Evolutionary conservation across 2,797 vertebrate species (phyloP), one percentile per base, ranked within the genome.

Genomic region (Amblyopsis hoosieri): DNA sequence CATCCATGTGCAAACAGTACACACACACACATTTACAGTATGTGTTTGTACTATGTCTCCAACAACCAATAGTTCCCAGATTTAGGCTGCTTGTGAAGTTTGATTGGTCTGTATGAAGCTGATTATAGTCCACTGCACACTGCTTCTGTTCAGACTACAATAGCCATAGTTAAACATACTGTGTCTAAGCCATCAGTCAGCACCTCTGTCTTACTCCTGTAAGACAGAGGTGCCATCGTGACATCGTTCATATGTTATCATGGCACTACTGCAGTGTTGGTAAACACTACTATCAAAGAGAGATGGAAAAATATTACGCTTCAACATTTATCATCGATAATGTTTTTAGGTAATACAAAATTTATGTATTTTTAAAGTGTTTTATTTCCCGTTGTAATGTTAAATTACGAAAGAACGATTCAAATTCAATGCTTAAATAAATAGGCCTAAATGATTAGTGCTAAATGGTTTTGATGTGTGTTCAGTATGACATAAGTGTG

Each of bases 71-170:
- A 58, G 64, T 60, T 56, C 67, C 37, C 55, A 64, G 46, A 68
- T 71, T 60, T 56, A 60, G 63, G 54, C 69, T 55, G 15, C 48
- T 45, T 15, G 51, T 60, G 66, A 31, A 52, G 70, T 62, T 56
- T 13, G 29, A 57, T 57, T 69, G 33, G 59, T 67, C 48, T 57
- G 57, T 68, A 71, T 68, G 64, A 33, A 69, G 79, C 72, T 65
- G 78, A 86, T 87, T 84, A 84, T 65, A 83, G 75, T 69, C 71
- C 65, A 61, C 4, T 46, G 60, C 69, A 72, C 1, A 33, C 65
- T 53, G 69, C 71, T 45, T 69, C 51, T 78, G 78, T 83, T 75
- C 73, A 75, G 84, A 75, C 84, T 83, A 78, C 75, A 79, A 83
- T 79, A 66, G 52, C 80, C 81, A 82, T 71, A 74, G 74, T 72